Base-by-base conservation (phyloP, 2,888 invertebrate species). In the Lepas anatifera region DNA sequence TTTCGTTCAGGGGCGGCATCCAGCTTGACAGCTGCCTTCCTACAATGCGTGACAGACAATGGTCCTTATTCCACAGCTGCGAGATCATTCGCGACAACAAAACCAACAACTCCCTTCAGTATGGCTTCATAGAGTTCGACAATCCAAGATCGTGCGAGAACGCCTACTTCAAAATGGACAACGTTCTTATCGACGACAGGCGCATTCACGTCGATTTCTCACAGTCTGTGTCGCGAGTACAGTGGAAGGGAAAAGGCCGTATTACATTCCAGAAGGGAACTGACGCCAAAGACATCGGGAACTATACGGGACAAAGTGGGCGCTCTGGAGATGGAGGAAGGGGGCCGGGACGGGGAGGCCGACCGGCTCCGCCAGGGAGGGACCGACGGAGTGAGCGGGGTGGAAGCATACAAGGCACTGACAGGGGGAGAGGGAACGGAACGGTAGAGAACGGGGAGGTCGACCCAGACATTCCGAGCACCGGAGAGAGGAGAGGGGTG, bases 81-180 rank as follows among this genome's bases (percentile, higher is more conserved):
- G 97, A 98, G 84, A 94, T 98, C 0, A 98, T 99, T 74, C 85
- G 94, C 75, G 99, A 99, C 79, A 88, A 89, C 74, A 90, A 92
- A 77, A 88, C 90, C 2, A 90, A 90, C 0, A 95, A 97, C 79
- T 99, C 98, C 0, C 82, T 99, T 70, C 99, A 99, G 78, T 99
- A 99, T 81, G 98, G 98, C 0, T 99, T 99, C 79, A 92, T 99
- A 71, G 99, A 99, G 80, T 99, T 98, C 83, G 90, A 89, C 73
- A 89, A 95, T 69, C 86, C 87, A 74, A 91, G 92, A 77, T 85
- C 92, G 0, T 99, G 99, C 81, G 99, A 99, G 82, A 91, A 92
- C 76, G 99, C 99, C 1, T 99, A 93, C 81, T 96, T 99, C 77
- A 99, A 99, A 83, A 99, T 99, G 99, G 98, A 98, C 79, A 99